phyloP scores from a whole-genome alignment of 2,797 vertebrate genomes.

The Xiphophorus birchmanni region DNA sequence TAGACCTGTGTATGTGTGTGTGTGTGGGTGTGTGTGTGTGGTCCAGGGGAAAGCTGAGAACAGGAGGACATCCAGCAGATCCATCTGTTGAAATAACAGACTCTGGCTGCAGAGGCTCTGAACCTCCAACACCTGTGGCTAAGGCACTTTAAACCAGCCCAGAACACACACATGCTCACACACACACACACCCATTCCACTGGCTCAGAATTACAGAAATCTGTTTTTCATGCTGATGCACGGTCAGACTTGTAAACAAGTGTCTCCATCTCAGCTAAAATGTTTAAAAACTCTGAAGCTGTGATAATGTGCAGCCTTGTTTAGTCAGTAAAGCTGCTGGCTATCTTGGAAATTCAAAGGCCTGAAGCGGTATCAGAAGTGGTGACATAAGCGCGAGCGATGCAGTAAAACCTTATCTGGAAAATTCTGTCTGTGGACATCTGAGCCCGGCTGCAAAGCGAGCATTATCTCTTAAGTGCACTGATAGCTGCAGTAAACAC shows the following conservation, averaged over 20 bases:
- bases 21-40: conserved; percentile 53
- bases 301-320: conserved; percentile 36
- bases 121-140: conserved; percentile 59
- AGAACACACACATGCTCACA: conserved; percentile 24
- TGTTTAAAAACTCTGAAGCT: conserved; percentile 51
- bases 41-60: conserved; percentile 49
- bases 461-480: conserved; percentile 42
- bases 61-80: conserved; percentile 57
- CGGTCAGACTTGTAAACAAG: conserved; percentile 60
- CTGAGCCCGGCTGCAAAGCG: conserved; percentile 4
- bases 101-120: conserved; percentile 54
- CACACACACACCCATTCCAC: conserved; percentile 21
- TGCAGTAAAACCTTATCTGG: conserved; percentile 62
- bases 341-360: conserved; percentile 47
- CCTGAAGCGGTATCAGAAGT: conserved; percentile 39
- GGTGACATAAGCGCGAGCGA: conserved; percentile 56
- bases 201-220: conserved; percentile 33
- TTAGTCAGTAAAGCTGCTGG: conserved; percentile 28
- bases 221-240: conserved; percentile 29
- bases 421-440: conserved; percentile 18
- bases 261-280: conserved; percentile 46
- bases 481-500: conserved; percentile 58
- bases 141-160: conserved; percentile 33
- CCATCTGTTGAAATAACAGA: conserved; percentile 69
- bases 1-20: not conserved